Evolutionary conservation across 2,113 vertebrate species (phyloP), one percentile per base, ranked within the genome.

Genomic region (Planiliza haematocheilus): DNA sequence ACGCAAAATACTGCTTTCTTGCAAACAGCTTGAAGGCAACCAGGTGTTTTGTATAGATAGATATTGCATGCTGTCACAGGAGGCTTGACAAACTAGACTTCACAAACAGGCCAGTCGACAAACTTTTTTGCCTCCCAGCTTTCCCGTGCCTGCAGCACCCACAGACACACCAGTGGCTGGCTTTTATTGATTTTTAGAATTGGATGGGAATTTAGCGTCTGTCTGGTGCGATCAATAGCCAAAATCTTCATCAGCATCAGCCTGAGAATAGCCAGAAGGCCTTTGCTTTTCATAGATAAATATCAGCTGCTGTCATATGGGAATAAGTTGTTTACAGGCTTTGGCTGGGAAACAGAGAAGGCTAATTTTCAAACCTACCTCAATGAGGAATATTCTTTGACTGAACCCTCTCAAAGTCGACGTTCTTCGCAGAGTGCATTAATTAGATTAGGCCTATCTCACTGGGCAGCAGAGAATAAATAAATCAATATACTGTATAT

Each of bases 211-310:
- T 70, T 46, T 60, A 8, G 68, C 79, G 59, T 56, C 41, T 3
- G 48, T 16, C 10, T 53, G 34, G 53, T 45, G 18, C 48, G 71
- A 84, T 83, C 73, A 70, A 84, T 62, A 49, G 37, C 12, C 12
- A 8, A 82, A 79, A 85, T 81, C 62, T 73, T 80, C 60, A 81
- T 80, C 64, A 41, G 56, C 79, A 73, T 39, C 56, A 74, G 67
- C 10, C 21, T 63, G 64, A 74, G 61, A 85, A 71, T 24, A 73
- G 77, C 66, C 68, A 79, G 60, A 67, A 72, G 43, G 45, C 13
- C 53, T 70, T 60, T 41, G 63, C 38, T 80, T 81, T 85, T 79
- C 75, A 77, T 66, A 82, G 79, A 86, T 77, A 86, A 90, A 87
- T 82, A 89, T 85, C 86, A 87, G 79, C 68, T 39, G 39, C 67